phyloP scores from a whole-genome alignment of 2,888 invertebrate genomes.

The Drosophila pseudotalamancana region DNA sequence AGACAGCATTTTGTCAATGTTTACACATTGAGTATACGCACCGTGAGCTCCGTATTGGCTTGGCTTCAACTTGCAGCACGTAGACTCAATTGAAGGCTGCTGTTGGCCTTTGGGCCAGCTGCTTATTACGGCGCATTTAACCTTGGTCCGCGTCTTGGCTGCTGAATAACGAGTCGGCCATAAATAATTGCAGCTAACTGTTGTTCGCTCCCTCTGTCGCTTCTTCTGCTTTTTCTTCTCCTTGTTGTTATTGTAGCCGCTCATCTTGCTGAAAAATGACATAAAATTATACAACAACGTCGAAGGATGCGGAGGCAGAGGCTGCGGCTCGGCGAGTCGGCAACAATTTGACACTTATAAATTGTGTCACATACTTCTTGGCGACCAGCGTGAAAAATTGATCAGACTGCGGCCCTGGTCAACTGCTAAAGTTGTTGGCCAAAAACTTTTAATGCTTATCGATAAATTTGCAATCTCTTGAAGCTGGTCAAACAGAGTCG shows the following conservation, averaged over 20 bases:
- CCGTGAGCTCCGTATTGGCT: neutral
- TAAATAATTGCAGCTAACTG: slow-evolving; percentile 73
- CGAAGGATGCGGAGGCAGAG: neutral
- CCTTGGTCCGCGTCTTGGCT: slow-evolving; percentile 53
- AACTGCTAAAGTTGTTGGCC: slow-evolving; percentile 16
- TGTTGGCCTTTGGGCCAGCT: slow-evolving; percentile 45
- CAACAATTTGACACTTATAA: slow-evolving; percentile 73
- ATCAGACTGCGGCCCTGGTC: slow-evolving; percentile 44
- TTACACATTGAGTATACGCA: slow-evolving; percentile 46
- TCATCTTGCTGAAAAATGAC: slow-evolving; percentile 61
- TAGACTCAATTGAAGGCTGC: slow-evolving; percentile 34
- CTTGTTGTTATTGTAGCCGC: slow-evolving; percentile 3
- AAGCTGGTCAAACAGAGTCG: slow-evolving; percentile 28
- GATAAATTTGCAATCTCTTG: slow-evolving; percentile 54
- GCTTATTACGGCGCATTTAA: slow-evolving; percentile 74
- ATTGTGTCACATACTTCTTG: slow-evolving; percentile 71
- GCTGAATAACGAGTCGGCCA: slow-evolving; percentile 44
- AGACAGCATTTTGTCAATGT: neutral
- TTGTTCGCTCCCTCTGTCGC: slow-evolving; percentile 32
- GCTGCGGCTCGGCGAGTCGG: slow-evolving; percentile 19
- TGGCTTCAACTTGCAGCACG: slow-evolving; percentile 16
- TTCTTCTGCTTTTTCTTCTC: too few species aligned
- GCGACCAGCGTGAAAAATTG: slow-evolving; percentile 53
- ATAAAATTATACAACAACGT: slow-evolving; percentile 59
- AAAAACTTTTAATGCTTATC: slow-evolving; percentile 68